Evolutionary conservation across 2,797 vertebrate genomes (phyloP), one percentile per base, ranked within the genome.

Genomic region (Anolis apletophallus): DNA sequence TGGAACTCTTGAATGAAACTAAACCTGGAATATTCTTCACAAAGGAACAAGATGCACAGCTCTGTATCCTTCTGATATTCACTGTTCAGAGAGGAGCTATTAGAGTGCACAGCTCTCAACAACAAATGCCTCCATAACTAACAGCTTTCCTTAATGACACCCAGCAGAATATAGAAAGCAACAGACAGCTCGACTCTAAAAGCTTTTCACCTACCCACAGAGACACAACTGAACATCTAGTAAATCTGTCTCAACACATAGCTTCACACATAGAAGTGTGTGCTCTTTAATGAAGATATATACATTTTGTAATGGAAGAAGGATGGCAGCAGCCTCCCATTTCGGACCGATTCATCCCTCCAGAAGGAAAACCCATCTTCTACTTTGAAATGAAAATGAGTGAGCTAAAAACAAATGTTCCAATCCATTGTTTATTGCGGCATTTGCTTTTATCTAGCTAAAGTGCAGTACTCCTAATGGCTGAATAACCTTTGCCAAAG

Each of bases 71-170:
- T 83, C 78, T 54, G 16, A 90, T 80, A 91, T 90, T 50, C 81
- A 1, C 36, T 91, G 36, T 59, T 90, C 88, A 93, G 90, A 91
- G 40, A 74, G 84, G 83, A 91, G 85, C 90, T 88, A 90, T 74
- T 86, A 82, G 89, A 55, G 86, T 88, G 81, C 89, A 90, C 87
- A 69, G 81, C 91, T 82, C 86, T 91, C 13, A 34, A 92, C 93
- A 86, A 80, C 46, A 83, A 81, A 0, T 14, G 57, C 89, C 85
- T 50, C 87, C 78, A 59, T 79, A 57, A 77, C 91, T 84, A 87
- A 55, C 89, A 91, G 80, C 89, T 71, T 86, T 92, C 76, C 89
- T 94, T 94, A 93, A 91, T 93, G 91, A 85, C 86, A 90, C 36
- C 80, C 92, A 87, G 85, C 76, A 85, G 85, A 93, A 91, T 88